Conservation (phyloP, 2,113 vertebrate genomes). For the Erythrolamprus reginae region DNA sequence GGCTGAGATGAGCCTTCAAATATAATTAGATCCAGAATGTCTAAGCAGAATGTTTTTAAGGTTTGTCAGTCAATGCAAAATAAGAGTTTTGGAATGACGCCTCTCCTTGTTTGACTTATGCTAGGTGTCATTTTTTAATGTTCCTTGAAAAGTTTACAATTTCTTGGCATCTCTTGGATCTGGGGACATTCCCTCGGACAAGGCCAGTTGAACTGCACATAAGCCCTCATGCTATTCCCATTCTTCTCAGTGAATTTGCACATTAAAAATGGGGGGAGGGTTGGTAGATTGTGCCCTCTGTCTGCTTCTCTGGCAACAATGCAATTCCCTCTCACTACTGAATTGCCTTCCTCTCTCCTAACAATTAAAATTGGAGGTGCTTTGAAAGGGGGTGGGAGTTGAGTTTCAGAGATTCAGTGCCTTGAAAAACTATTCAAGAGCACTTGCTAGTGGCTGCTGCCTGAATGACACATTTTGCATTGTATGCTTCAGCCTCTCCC, state of each 20-base stretch:
- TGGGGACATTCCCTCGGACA: background rate
- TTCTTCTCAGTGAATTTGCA: background rate
- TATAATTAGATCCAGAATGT: background rate
- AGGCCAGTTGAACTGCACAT: background rate
- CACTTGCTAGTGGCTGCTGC: constrained; percentile 83
- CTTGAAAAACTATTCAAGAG: constrained; percentile 85
- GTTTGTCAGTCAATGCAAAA: background rate
- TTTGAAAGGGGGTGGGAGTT: constrained; percentile 27
- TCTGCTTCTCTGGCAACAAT: constrained; percentile 39
- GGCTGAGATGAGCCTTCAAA: background rate
- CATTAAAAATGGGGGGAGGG: background rate
- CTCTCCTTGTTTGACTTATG: background rate
- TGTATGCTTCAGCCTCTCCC: constrained; percentile 7
- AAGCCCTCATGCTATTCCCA: background rate
- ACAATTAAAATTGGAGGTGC: constrained; percentile 60
- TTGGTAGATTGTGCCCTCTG: background rate
- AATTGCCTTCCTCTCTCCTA: constrained; percentile 57
- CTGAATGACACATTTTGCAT: constrained; percentile 65
- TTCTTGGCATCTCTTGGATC: background rate
- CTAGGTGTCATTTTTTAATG: background rate
- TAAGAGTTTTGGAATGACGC: background rate
- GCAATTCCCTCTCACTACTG: constrained; percentile 23
- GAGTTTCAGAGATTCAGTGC: constrained; percentile 32
- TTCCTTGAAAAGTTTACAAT: background rate
- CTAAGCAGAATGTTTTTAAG: background rate